These are phyloP conservation scores for Sciurus vulgaris DNA, from an alignment of 2,797 vertebrate genomes.

Conservation along the genomic window DNA sequence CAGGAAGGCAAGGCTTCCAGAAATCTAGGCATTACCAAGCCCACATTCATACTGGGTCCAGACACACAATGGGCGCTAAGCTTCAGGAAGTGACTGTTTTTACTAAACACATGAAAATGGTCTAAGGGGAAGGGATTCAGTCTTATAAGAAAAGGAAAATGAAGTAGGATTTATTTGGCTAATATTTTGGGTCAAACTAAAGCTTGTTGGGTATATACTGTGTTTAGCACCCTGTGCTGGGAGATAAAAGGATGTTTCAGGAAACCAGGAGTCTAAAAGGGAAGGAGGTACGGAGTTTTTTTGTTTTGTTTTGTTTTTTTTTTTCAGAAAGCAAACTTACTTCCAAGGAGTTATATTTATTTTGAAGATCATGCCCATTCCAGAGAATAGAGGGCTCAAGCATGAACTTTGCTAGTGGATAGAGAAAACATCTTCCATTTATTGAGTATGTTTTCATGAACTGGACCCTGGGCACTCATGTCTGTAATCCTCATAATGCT, in stretches of 20 bases:
- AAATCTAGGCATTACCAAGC: not conserved
- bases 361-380: not conserved
- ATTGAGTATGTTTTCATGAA: not conserved
- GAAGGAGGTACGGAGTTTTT: not conserved
- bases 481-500: not conserved
- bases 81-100: constrained; percentile 64
- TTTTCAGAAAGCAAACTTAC: not conserved
- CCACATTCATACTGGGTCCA: not conserved
- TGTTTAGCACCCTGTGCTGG: not conserved
- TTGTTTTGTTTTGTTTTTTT: too few species aligned
- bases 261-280: not conserved
- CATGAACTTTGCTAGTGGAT: not conserved
- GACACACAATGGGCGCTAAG: not conserved
- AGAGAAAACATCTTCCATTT: not conserved
- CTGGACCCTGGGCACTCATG: not conserved
- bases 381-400: not conserved
- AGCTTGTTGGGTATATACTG: not conserved
- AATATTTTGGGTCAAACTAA: constrained; percentile 46
- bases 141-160: constrained; percentile 63
- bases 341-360: not conserved
- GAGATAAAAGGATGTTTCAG: not conserved
- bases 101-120: constrained; percentile 61
- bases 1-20: constrained; percentile 13
- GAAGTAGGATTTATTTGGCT: constrained; percentile 66
- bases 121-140: constrained; percentile 49